phyloP scores from a whole-genome alignment of 2,113 vertebrate genomes.

The Rhizomys pruinosus region DNA sequence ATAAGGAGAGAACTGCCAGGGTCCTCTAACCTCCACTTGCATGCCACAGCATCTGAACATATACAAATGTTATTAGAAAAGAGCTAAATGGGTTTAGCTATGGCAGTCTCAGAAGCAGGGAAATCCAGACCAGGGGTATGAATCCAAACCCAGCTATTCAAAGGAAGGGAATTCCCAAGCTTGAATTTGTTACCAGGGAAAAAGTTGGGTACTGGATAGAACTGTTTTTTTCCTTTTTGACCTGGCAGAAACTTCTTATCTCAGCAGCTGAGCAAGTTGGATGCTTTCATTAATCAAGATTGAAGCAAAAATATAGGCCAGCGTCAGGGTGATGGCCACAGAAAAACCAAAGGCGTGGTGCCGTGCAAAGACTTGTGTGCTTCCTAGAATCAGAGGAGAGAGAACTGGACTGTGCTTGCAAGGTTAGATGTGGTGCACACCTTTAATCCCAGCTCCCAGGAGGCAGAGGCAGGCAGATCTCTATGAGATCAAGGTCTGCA shows the following conservation, averaged over 20 bases:
- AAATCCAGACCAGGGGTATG: not conserved
- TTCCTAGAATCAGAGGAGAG: conserved; percentile 21
- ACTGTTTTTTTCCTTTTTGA: conserved; percentile 76
- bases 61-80: not conserved
- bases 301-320: conserved; percentile 63
- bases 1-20: not conserved
- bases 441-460: no score
- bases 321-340: conserved; percentile 34
- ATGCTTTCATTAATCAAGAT: conserved; percentile 43
- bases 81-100: not conserved
- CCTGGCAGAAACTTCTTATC: conserved; percentile 68
- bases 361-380: conserved; percentile 35
- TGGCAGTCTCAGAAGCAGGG: conserved; percentile 23
- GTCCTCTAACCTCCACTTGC: not conserved
- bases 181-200: conserved; percentile 61
- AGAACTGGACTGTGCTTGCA: not conserved
- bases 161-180: conserved; percentile 54
- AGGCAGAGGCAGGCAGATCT: no score
- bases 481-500: no score
- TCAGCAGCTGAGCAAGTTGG: conserved; percentile 68
- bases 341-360: conserved; percentile 56
- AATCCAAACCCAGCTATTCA: conserved; percentile 47
- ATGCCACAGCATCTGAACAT: no score
- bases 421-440: no score
- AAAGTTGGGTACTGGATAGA: conserved; percentile 45